phyloP scores from a whole-genome alignment of 2,113 vertebrate species.

The Picathartes gymnocephalus region DNA sequence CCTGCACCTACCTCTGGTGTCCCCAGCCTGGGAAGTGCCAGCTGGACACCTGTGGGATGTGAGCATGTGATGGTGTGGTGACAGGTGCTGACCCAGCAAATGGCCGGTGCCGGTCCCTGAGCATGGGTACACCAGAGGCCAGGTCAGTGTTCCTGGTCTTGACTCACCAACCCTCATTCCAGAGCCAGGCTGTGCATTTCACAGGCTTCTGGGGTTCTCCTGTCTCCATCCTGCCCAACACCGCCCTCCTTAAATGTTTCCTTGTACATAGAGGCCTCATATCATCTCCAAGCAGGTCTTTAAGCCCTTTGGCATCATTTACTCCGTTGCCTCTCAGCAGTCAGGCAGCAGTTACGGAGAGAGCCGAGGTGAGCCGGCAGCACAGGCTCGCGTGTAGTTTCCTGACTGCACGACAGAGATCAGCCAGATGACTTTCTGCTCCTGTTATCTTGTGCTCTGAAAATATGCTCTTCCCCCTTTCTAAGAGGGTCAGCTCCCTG shows the following conservation, averaged over 20 bases:
- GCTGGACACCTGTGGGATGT: accelerated
- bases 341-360: accelerated
- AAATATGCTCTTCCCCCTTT: neutral
- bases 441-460: neutral
- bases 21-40: neutral
- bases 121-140: accelerated
- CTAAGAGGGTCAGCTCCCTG: neutral
- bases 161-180: accelerated
- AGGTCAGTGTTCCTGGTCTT: accelerated
- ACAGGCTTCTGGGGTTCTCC: neutral
- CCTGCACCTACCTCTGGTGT: neutral
- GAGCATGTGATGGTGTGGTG: accelerated
- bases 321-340: neutral
- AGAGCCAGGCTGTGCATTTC: neutral
- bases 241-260: neutral
- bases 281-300: neutral
- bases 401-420: accelerated
- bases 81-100: accelerated
- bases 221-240: accelerated
- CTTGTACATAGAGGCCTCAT: accelerated
- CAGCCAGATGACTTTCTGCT: neutral
- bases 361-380: neutral
- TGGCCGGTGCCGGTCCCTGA: neutral
- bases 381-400: accelerated
- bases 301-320: neutral